These are phyloP conservation scores for Grantiella picta DNA, from an alignment of 2,113 vertebrate genomes.

Conservation along the genomic window DNA sequence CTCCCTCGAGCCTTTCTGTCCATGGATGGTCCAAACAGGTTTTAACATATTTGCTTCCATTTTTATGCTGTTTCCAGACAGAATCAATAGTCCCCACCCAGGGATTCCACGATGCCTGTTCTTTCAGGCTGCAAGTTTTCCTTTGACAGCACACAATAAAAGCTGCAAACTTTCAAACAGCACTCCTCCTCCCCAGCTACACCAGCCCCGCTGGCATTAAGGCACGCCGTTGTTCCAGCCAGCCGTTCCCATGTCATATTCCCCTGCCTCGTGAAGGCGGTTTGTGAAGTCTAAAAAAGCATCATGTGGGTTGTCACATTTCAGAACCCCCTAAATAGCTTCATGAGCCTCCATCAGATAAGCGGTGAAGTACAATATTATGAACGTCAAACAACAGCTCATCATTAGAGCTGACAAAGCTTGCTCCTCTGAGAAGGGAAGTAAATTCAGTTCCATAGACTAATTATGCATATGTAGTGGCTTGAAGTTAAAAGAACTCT, in stretches of 20 bases:
- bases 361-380: background rate
- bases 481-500: background rate
- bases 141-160: background rate
- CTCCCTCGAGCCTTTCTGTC: background rate
- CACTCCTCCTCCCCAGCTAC: background rate
- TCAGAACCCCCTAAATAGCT: background rate
- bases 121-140: background rate
- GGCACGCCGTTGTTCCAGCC: background rate
- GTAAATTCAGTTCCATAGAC: background rate
- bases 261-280: background rate
- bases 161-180: background rate
- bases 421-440: background rate
- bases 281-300: conserved; percentile 11
- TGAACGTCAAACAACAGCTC: background rate
- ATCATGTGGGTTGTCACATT: conserved; percentile 11
- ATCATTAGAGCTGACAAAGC: conserved; percentile 12
- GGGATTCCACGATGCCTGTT: background rate
- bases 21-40: background rate
- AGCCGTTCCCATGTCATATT: background rate
- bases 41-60: background rate
- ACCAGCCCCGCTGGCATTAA: background rate
- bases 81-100: background rate
- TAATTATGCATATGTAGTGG: background rate
- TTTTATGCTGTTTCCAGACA: background rate
- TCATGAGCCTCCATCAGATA: background rate